These are phyloP conservation scores for Hetaerina americana DNA, from an alignment of 1,140 invertebrate species.

Conservation along the genomic window DNA sequence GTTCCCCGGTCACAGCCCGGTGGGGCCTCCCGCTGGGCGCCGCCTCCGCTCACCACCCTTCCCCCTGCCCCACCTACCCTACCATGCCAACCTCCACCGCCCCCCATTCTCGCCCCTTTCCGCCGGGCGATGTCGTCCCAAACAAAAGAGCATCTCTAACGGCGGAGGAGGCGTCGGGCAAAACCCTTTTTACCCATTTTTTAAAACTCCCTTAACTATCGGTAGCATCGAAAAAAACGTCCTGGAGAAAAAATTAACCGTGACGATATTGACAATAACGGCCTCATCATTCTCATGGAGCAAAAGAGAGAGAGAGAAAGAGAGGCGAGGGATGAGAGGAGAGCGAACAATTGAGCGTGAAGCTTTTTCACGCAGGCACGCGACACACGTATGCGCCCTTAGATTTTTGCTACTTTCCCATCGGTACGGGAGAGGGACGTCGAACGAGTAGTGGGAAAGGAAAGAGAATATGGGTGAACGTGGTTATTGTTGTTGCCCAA, in stretches of 20 bases:
- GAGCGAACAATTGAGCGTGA: neutral
- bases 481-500: neutral
- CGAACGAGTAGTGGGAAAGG: neutral
- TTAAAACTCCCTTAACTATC: neutral
- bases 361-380: neutral
- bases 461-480: no score
- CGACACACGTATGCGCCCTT: neutral
- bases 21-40: neutral
- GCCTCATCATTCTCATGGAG: neutral
- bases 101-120: neutral
- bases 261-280: neutral
- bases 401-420: neutral
- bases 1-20: neutral
- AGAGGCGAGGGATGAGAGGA: neutral
- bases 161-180: neutral
- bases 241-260: neutral
- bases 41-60: neutral
- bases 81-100: neutral
- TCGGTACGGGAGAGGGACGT: neutral
- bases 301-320: no score
- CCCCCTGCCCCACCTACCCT: neutral
- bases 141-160: neutral
- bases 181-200: neutral
- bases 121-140: neutral
- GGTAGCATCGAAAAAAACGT: neutral